Evolutionary conservation across 2,888 invertebrate genomes (phyloP).

Genomic region (Drosophila nr. medialis): DNA sequence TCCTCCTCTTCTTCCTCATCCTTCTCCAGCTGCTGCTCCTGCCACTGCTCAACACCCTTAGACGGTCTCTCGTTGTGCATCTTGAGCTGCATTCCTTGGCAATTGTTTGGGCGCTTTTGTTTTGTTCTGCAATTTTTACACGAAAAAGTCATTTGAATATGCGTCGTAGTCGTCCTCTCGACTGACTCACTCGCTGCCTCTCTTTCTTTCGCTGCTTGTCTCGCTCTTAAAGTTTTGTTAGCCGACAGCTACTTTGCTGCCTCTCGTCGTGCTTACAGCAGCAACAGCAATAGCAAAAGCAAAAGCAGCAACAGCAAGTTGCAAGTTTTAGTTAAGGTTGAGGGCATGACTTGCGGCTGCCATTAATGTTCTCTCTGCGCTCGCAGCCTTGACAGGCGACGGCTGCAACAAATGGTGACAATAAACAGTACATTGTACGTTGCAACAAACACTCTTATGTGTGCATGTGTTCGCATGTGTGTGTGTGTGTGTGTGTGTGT

Average conservation of each 20-base stretch:
- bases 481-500: constrained; percentile 3
- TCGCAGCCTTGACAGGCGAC: constrained; percentile 58
- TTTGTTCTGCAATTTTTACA: constrained; percentile 75
- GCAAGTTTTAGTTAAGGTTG: constrained; percentile 64
- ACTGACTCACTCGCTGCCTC: neutral
- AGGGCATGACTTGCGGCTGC: constrained; percentile 78
- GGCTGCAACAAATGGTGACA: constrained; percentile 63
- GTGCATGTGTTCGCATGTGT: constrained; percentile 4
- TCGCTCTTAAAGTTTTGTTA: constrained; percentile 71
- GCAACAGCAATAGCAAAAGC: neutral
- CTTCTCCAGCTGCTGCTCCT: neutral
- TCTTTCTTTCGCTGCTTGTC: constrained; percentile 13
- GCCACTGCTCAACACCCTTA: neutral
- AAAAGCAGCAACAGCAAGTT: constrained; percentile 23
- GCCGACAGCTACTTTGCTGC: constrained; percentile 73
- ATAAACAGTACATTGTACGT: constrained; percentile 64
- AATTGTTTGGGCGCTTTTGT: constrained; percentile 76
- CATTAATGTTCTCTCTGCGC: constrained; percentile 53
- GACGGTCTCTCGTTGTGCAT: constrained; percentile 9
- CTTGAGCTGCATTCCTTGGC: constrained; percentile 77
- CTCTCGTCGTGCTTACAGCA: constrained; percentile 15
- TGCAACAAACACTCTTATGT: constrained; percentile 29
- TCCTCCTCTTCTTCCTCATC: neutral
- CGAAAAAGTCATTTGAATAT: constrained; percentile 81
- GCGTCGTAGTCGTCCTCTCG: constrained; percentile 47